Evolutionary conservation across 2,797 vertebrate species (phyloP).

Genomic region (Sebastes iracundus): DNA sequence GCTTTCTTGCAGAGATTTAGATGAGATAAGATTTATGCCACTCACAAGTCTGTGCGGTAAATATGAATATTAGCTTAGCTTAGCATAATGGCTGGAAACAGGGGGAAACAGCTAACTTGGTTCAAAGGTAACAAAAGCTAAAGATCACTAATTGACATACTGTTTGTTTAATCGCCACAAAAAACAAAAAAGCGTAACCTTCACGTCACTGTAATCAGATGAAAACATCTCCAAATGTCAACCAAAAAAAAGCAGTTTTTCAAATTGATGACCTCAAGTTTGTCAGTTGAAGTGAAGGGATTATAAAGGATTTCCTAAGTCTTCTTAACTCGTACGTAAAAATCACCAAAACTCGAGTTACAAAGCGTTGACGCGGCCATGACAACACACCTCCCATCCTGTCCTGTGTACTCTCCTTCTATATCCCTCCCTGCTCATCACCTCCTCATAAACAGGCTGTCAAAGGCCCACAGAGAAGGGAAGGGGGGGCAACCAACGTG

Average conservation of each 20-base stretch:
- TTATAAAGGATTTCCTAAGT: neutral
- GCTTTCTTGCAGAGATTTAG: neutral
- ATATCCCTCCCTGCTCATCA: constrained; percentile 68
- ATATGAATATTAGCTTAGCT: neutral
- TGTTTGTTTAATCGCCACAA: neutral
- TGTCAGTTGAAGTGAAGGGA: neutral
- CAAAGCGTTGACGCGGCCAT: constrained; percentile 14
- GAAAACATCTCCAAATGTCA: neutral
- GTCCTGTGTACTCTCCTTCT: constrained; percentile 15
- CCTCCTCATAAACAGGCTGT: constrained; percentile 73
- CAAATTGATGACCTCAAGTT: neutral
- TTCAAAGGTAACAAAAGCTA: neutral
- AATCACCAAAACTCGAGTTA: neutral
- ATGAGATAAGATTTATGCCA: neutral
- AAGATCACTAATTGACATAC: neutral
- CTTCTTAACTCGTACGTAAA: neutral
- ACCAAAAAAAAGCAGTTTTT: neutral
- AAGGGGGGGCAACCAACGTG: constrained; percentile 9
- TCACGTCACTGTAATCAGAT: neutral
- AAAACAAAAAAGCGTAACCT: neutral
- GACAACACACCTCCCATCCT: constrained; percentile 39
- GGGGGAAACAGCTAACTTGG: neutral
- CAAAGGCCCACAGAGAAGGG: constrained; percentile 25
- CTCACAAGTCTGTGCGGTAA: neutral
- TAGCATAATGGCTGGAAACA: neutral